These are phyloP conservation scores for Trichopria drosophilae DNA, from an alignment of 2,888 invertebrate genomes.

Conservation along the genomic window DNA sequence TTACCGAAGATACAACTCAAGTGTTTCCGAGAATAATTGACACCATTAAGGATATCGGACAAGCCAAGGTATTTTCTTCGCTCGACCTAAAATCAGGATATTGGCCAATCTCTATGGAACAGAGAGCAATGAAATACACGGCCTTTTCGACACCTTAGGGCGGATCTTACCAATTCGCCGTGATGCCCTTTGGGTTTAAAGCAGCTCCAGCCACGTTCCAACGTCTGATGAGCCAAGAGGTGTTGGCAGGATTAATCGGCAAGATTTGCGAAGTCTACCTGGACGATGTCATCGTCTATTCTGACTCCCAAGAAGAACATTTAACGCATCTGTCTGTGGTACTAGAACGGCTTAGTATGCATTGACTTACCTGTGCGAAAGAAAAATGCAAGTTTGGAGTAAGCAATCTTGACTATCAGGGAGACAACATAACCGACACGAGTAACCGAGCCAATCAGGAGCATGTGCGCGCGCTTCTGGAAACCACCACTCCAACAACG, in stretches of 20 bases:
- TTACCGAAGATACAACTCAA: neutral
- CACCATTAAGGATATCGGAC: too few relatives aligned
- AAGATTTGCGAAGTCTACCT: constrained; percentile 35
- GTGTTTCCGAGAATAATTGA: constrained; percentile 15
- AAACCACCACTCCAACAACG: constrained; percentile 6
- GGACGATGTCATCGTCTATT: constrained; percentile 39
- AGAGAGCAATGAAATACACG: too few relatives aligned
- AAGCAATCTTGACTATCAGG: constrained; percentile 35
- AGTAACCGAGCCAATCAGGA: constrained; percentile 2
- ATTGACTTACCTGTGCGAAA: constrained; percentile 20
- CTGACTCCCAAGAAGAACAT: constrained; percentile 26
- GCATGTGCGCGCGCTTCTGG: constrained; percentile 4
- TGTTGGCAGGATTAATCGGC: constrained; percentile 30
- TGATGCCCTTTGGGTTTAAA: constrained; percentile 43
- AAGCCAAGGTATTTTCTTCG: constrained; percentile 41
- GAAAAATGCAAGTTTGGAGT: constrained; percentile 34
- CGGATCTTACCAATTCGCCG: constrained; percentile 41
- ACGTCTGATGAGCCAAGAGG: too few relatives aligned
- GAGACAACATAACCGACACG: constrained; percentile 25
- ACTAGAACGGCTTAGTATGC: constrained; percentile 30
- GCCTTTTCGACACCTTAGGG: too few relatives aligned
- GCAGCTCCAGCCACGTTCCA: too few relatives aligned
- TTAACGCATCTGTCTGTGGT: constrained; percentile 29
- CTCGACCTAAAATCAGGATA: constrained; percentile 44
- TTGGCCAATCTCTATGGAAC: too few relatives aligned